Evolutionary conservation across 2,797 vertebrate genomes (phyloP).

Genomic region (Sebastolobus altivelis): DNA sequence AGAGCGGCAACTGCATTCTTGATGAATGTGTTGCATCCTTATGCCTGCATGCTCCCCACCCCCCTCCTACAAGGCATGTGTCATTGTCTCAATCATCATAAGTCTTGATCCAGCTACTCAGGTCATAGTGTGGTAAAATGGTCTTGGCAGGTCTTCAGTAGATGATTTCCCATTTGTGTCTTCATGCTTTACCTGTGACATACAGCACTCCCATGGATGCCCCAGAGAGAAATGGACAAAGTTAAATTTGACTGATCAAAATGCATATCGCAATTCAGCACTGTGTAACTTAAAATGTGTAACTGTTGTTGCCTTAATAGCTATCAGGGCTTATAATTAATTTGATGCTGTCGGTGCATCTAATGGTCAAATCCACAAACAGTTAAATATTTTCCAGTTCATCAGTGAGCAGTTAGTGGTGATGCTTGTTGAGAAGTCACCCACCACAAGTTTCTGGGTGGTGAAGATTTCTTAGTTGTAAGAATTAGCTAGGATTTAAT

Average conservation of each 20-base stretch:
- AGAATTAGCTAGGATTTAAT: background rate
- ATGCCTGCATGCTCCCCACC: slow-evolving; percentile 66
- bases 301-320: background rate
- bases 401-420: background rate
- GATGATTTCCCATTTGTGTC: slow-evolving; percentile 38
- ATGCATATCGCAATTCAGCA: slow-evolving; percentile 6
- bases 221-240: slow-evolving; percentile 92
- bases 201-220: slow-evolving; percentile 66
- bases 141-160: slow-evolving; percentile 36
- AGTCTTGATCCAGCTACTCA: background rate
- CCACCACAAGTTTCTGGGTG: background rate
- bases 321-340: background rate
- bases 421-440: background rate
- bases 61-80: slow-evolving; percentile 58
- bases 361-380: background rate
- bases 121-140: slow-evolving; percentile 33
- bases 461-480: background rate
- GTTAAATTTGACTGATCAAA: slow-evolving; percentile 84
- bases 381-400: background rate
- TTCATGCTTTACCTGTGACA: slow-evolving; percentile 69
- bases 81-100: slow-evolving; percentile 40
- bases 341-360: background rate
- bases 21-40: slow-evolving; percentile 27
- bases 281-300: background rate
- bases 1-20: slow-evolving; percentile 39